Evolutionary conservation across 2,888 invertebrate genomes (phyloP).

Genomic region (Parnassius smintheus): DNA sequence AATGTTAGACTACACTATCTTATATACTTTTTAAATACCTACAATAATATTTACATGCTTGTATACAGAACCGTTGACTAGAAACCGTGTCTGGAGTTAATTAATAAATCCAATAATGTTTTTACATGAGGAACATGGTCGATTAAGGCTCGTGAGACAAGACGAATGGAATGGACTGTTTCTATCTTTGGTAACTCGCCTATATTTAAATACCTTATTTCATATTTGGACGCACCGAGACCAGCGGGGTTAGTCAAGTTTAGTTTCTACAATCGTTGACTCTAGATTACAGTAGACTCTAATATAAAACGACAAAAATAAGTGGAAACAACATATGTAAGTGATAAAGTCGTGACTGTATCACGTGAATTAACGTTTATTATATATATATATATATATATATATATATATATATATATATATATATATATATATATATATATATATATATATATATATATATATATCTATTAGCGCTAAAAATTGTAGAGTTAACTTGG

Average conservation of each 20-base stretch:
- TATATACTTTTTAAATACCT: slow-evolving; percentile 61
- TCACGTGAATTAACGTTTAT: no score
- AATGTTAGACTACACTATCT: slow-evolving; percentile 60
- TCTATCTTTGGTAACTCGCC: slow-evolving; percentile 67
- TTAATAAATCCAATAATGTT: slow-evolving; percentile 49
- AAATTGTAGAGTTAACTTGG: no score
- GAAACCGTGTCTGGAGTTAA: slow-evolving; percentile 69
- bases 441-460: no score
- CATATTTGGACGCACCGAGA: slow-evolving; percentile 5
- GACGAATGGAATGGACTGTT: slow-evolving; percentile 59
- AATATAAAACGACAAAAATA: no score
- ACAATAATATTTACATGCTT: slow-evolving; percentile 46
- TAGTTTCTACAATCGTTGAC: no score
- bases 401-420: no score
- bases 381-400: no score
- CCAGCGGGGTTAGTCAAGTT: background rate
- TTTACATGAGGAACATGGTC: slow-evolving; percentile 56
- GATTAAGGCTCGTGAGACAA: slow-evolving; percentile 35
- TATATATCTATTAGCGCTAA: no score
- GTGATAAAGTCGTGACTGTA: no score
- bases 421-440: no score
- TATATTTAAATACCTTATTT: background rate
- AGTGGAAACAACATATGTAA: no score
- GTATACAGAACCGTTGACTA: slow-evolving; percentile 76
- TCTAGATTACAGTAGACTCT: no score